These are phyloP conservation scores for Caenorhabditis elegans DNA, from an alignment of 1,140 invertebrate species.

Conservation along the genomic window WBcel235 BX284603.4:7522501-7523000, in stretches of 20 bases:
- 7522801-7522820: slow-evolving; percentile 26
- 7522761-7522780: slow-evolving; percentile 11
- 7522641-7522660: too few species aligned
- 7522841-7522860: slow-evolving; percentile 26
- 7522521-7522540: neutral
- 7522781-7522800: slow-evolving; percentile 36
- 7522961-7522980: neutral
- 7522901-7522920: neutral
- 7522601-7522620: too few species aligned
- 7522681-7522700: too few species aligned
- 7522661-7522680: too few species aligned
- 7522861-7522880: slow-evolving; percentile 17
- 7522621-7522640: too few species aligned
- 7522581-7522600: too few species aligned
- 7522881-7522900: neutral
- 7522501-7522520: too few species aligned
- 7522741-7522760: slow-evolving; percentile 12
- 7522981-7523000: neutral
- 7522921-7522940: slow-evolving; percentile 11
- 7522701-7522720: too few species aligned
- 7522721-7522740: slow-evolving; percentile 16
- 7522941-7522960: neutral
- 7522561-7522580: too few species aligned
- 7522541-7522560: neutral
- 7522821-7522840: slow-evolving; percentile 37